Evolutionary conservation across 2,888 invertebrate genomes (phyloP).

Genomic region (Oxyteleia sp.): DNA sequence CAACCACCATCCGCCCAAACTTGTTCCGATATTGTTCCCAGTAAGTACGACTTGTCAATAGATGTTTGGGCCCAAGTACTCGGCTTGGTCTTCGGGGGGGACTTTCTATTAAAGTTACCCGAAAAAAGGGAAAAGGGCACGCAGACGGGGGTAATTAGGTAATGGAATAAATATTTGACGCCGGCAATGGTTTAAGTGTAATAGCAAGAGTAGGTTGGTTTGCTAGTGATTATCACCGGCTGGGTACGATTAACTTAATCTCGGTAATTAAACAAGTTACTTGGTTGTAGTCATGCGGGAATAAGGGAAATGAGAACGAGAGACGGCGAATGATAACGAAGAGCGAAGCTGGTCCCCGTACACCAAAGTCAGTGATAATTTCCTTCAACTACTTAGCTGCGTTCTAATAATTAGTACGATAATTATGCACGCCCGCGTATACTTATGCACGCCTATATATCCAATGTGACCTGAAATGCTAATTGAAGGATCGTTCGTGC

Average conservation of each 20-base stretch:
- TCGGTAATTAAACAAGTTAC: slow-evolving; percentile 87
- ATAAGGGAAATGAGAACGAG: slow-evolving; percentile 77
- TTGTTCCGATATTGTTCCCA: slow-evolving; percentile 41
- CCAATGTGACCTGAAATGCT: slow-evolving; percentile 85
- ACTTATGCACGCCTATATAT: slow-evolving; percentile 72
- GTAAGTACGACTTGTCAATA: slow-evolving; percentile 44
- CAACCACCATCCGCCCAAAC: slow-evolving; percentile 22
- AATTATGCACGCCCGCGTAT: slow-evolving; percentile 84
- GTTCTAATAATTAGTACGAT: slow-evolving; percentile 86
- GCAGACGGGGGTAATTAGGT: slow-evolving; percentile 28
- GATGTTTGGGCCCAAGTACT: background rate
- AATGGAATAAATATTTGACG: slow-evolving; percentile 55
- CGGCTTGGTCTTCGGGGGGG: background rate
- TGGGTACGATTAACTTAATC: slow-evolving; percentile 86
- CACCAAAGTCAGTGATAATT: slow-evolving; percentile 84
- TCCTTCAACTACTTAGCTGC: slow-evolving; percentile 85
- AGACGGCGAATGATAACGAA: slow-evolving; percentile 68
- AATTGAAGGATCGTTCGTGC: slow-evolving; percentile 83
- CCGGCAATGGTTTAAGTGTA: slow-evolving; percentile 54
- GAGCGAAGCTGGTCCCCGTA: slow-evolving; percentile 73
- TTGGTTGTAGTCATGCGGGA: slow-evolving; percentile 83
- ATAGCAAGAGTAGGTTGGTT: slow-evolving; percentile 74
- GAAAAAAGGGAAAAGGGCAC: background rate
- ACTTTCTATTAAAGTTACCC: too few species aligned
- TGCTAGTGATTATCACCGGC: slow-evolving; percentile 84